These are phyloP conservation scores for Pterocles gutturalis DNA, from an alignment of 2,113 vertebrate species.

Conservation along the genomic window DNA sequence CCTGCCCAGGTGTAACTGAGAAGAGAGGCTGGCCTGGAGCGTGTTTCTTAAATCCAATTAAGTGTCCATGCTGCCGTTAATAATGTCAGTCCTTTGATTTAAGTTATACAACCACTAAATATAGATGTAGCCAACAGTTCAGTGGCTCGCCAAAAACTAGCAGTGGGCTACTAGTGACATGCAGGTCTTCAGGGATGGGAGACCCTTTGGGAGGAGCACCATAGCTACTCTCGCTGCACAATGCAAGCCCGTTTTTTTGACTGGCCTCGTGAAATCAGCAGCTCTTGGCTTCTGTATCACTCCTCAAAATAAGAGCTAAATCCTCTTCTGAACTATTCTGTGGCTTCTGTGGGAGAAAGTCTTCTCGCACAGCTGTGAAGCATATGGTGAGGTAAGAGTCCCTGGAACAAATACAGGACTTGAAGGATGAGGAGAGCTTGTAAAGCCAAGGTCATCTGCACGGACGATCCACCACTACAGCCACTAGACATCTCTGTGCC, in stretches of 20 bases:
- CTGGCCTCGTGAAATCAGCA: not conserved
- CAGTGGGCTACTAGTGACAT: not conserved
- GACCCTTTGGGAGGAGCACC: not conserved
- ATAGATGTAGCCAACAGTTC: not conserved
- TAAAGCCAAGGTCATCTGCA: not conserved
- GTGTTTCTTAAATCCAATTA: not conserved
- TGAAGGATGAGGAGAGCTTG: not conserved
- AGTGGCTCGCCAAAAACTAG: not conserved
- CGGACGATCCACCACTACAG: not conserved
- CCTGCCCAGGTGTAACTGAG: not conserved
- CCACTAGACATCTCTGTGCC: not conserved
- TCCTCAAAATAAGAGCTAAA: not conserved
- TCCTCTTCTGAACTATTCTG: not conserved
- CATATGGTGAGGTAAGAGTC: not conserved
- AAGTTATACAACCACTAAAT: conserved; percentile 3
- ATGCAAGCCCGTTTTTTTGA: not conserved
- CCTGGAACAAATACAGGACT: not conserved
- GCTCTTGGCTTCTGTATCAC: not conserved
- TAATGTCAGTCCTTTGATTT: not conserved
- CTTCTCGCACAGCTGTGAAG: not conserved
- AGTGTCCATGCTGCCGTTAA: not conserved
- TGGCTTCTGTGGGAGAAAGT: not conserved
- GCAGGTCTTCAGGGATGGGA: not conserved
- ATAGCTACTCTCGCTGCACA: not conserved
- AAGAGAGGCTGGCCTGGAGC: not conserved